phyloP scores from a whole-genome alignment of 1,140 invertebrate genomes.

The Cylas formicarius region DNA sequence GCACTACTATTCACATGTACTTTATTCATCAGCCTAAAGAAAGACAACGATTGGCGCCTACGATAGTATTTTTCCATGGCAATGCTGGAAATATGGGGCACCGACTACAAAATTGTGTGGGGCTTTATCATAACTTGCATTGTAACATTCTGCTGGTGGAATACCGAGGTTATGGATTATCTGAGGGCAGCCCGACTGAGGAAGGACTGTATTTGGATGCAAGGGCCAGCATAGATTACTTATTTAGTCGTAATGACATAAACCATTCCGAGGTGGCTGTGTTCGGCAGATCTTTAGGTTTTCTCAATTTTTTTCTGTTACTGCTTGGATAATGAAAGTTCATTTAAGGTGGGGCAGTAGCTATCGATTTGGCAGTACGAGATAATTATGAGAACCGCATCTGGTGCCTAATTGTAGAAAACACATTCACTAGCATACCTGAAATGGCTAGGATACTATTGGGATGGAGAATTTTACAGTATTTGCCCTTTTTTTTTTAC shows the following conservation, averaged over 20 bases:
- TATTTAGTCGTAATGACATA: conserved; percentile 71
- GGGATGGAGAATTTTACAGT: conserved; percentile 60
- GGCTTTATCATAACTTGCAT: conserved; percentile 69
- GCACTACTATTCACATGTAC: conserved; percentile 75
- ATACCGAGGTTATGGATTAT: conserved; percentile 91
- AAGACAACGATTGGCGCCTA: conserved; percentile 58
- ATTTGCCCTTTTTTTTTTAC: conserved; percentile 67
- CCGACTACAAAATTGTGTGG: conserved; percentile 65
- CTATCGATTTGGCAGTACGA: conserved; percentile 73
- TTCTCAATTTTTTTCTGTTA: too few species aligned
- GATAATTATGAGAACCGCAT: conserved; percentile 66
- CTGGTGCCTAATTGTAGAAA: conserved; percentile 83
- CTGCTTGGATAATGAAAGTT: too few species aligned
- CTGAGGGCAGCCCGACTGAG: conserved; percentile 80
- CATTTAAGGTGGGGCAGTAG: conserved; percentile 41
- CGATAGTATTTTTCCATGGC: conserved; percentile 87
- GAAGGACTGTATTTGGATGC: conserved; percentile 83
- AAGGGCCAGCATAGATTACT: conserved; percentile 76
- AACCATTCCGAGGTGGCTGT: conserved; percentile 78
- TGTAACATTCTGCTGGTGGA: conserved; percentile 88
- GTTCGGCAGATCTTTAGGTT: conserved; percentile 91
- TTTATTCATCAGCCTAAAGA: conserved; percentile 73
- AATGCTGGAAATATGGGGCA: conserved; percentile 96
- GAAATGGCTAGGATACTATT: conserved; percentile 79
- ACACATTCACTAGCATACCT: conserved; percentile 91